Percentiles rank a stretch among this genome's conserved stretches.
These are phyloP conservation scores for Anticlea derivata DNA, from an alignment of 2,888 invertebrate species.

Conservation along the genomic window DNA sequence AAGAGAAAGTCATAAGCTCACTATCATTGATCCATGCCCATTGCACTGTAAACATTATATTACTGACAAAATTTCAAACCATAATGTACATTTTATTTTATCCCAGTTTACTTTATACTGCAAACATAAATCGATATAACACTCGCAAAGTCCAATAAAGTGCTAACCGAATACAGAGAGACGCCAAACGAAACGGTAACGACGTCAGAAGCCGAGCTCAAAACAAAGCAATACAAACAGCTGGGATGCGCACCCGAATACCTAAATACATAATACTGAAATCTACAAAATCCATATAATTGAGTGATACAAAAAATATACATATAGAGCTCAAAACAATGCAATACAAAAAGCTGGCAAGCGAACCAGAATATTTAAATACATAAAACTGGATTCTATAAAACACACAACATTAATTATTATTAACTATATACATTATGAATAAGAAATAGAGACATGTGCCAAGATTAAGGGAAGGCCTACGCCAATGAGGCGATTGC, in stretches of 20 bases:
- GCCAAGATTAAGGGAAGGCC: no score
- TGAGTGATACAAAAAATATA: neutral
- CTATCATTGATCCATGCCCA: no score
- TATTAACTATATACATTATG: no score
- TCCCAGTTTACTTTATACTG: slow-evolving; percentile 18
- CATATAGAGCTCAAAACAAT: no score
- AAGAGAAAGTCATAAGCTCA: no score
- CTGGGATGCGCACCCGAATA: slow-evolving; percentile 16
- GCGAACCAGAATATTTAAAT: neutral
- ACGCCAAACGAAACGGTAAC: slow-evolving; percentile 37
- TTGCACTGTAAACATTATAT: no score
- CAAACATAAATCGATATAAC: slow-evolving; percentile 31
- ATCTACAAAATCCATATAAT: neutral
- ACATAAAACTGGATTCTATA: no score
- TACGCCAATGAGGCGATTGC: no score
- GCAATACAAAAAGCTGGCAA: no score
- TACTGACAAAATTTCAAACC: neutral
- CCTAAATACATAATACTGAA: slow-evolving; percentile 18
- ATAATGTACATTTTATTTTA: slow-evolving; percentile 3
- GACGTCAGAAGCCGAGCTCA: slow-evolving; percentile 39
- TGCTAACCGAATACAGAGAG: slow-evolving; percentile 32
- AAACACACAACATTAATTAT: no score
- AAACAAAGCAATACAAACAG: slow-evolving; percentile 41
- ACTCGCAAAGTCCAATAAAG: slow-evolving; percentile 38
- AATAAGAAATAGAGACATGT: no score